These are phyloP conservation scores for Archegozetes longisetosus DNA, from an alignment of 1,140 invertebrate genomes.

Conservation along the genomic window DNA sequence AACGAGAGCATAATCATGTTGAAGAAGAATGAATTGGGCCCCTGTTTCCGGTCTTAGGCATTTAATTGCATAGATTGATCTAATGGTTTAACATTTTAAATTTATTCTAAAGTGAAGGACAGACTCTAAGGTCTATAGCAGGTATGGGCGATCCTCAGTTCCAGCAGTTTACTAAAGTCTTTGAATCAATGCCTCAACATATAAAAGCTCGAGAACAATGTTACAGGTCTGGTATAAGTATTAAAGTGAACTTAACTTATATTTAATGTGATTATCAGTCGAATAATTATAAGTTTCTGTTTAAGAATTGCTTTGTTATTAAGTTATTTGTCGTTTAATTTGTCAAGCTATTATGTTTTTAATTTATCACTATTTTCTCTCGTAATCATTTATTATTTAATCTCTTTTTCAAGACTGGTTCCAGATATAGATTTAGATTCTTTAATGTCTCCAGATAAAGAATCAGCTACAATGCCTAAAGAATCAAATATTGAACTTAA, in stretches of 20 bases:
- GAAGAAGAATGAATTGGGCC: too few species aligned
- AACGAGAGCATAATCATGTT: too few species aligned
- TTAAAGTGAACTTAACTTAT: neutral
- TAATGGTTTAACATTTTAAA: too few species aligned
- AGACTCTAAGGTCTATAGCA: neutral
- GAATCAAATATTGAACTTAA: too few species aligned
- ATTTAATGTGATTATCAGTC: neutral
- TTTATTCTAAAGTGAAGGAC: neutral
- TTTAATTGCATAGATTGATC: too few species aligned
- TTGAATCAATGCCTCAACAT: neutral
- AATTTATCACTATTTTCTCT: neutral
- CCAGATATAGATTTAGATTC: neutral
- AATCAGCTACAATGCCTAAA: too few species aligned
- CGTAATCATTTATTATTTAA: neutral
- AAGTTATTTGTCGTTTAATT: too few species aligned
- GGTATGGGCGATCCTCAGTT: neutral
- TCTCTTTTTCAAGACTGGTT: neutral
- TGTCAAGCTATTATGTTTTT: too few species aligned
- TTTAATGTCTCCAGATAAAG: neutral
- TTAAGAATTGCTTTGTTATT: too few species aligned
- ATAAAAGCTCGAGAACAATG: neutral
- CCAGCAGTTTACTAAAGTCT: neutral
- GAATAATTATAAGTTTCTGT: too few species aligned
- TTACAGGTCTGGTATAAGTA: neutral
- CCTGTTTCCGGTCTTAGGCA: neutral